Evolutionary conservation across 2,113 vertebrate species (phyloP), one percentile per base, ranked within the genome.

Genomic region (Menura novaehollandiae): DNA sequence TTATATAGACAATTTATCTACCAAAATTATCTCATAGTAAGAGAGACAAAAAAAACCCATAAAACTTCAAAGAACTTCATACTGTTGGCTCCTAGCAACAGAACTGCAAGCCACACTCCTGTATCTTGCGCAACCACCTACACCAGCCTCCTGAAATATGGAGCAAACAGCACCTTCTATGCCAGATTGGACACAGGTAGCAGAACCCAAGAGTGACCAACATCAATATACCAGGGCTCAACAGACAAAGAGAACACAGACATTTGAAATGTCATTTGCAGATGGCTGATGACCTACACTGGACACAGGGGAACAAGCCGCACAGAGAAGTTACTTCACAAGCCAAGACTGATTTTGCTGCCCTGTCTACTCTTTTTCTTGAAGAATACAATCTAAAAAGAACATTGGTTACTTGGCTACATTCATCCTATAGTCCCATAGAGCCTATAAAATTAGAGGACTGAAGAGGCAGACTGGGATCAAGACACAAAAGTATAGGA

Each of bases 71-170:
- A 91, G 76, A 84, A 89, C 88, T 88, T 90, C 41, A 71, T 82
- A n/a, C 53, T 51, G 14, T 60, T 79, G 85, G 58, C n/a, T 91
- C 91, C 91, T 95, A 94, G 88, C 68, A 96, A 92, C 91, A 89
- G 83, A 74, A 92, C 27, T 73, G 73, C 60, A 94, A 97, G 58
- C 77, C 53, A 58, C 37, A 22, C 13, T 80, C 84, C 69, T 0
- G 0, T 81, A 94, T 67, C 80, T 77, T 74, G 30, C 72, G 87
- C 68, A 95, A 55, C 83, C 80, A 95, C 83, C 84, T 79, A 94
- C 92, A 86, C 35, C 37, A 91, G 59, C 78, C 86, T 95, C 66
- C 56, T 58, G 66, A 90, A 92, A 94, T 23, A 51, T 7, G 26
- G 44, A 73, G 47, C 44, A 88, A 88, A 37, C 37, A 87, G 77